Evolutionary conservation across 53 echinoderm and acorn worm genomes (phyloP), one percentile per base, ranked within the genome.

Genomic region (Pentamera pediparva): DNA sequence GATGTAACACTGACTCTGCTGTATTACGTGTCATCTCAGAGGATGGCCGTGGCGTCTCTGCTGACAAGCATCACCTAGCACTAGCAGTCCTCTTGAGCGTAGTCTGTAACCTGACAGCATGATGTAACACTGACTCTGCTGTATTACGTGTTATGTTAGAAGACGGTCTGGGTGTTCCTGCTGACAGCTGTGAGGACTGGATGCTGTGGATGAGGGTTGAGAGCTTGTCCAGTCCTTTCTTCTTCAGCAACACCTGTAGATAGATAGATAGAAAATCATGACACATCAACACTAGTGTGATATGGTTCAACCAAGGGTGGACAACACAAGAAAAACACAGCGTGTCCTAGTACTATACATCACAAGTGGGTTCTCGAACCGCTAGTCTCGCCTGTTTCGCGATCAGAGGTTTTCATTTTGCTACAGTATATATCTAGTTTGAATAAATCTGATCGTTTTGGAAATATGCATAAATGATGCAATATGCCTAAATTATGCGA

Each of bases 141-240:
- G 88, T 88, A 74, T 79, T 96, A 9, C 96, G 79, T 39, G 86
- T 86, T 62, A 85, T 82, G 24, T 85, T 79, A 3, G 90, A 87
- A 30, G 83, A 79, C 45, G 82, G 78, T 35, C 88, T 36, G 60
- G 82, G 85, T 5, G 79, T 81, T 4, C 90, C 90, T 17, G 88
- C 83, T 6, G 77, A 65, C 35, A 78, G 61, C n/a, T 82, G 88
- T 6, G 88, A 79, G 5, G 96, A 88, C 54, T 87, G 87, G 39
- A 87, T 76, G 21, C 69, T 82, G 54, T 91, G 85, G 0, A 84
- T 81, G 3, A 96, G 73, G 39, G 69, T 80, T 13, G 85, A 59
- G 12, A 96, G 78, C 52, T 91, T 96, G 21, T 91, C 88, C 9
- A 85, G 37, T 11, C 89, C 91, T 45, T 85, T 85, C 33, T 81